These are phyloP conservation scores for Microctenopoma steveboyesi DNA, from an alignment of 2,797 vertebrate genomes.

Conservation along the genomic window DNA sequence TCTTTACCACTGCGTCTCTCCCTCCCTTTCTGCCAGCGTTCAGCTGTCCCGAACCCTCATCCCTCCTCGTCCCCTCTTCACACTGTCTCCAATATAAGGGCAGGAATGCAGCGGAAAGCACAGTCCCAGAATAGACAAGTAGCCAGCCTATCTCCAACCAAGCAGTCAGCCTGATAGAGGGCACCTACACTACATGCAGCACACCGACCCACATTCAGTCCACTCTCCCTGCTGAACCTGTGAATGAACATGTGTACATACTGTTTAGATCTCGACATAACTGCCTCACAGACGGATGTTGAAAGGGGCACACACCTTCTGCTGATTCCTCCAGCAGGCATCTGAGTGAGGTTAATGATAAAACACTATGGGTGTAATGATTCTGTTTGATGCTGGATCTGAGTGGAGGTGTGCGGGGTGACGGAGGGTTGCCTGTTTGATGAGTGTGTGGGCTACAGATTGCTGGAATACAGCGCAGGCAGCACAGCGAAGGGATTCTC, in stretches of 20 bases:
- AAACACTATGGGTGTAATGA: slow-evolving; percentile 42
- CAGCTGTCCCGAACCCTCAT: slow-evolving; percentile 75
- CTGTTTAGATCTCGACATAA: slow-evolving; percentile 38
- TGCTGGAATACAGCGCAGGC: slow-evolving; percentile 21
- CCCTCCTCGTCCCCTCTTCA: slow-evolving; percentile 10
- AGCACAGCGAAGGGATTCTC: slow-evolving; percentile 42
- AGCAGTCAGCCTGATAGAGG: slow-evolving; percentile 64
- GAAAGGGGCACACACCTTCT: slow-evolving; percentile 34
- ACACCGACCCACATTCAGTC: slow-evolving; percentile 30
- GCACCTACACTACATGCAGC: slow-evolving; percentile 52
- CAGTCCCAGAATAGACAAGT: slow-evolving; percentile 78
- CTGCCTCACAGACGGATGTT: slow-evolving; percentile 36
- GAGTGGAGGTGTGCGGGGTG: slow-evolving; percentile 52
- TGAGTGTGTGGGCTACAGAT: slow-evolving; percentile 56
- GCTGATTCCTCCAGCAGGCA: slow-evolving; percentile 39
- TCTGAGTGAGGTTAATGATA: slow-evolving; percentile 62
- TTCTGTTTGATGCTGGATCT: slow-evolving; percentile 65
- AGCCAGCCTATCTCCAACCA: slow-evolving; percentile 52
- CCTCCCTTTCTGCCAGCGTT: slow-evolving; percentile 42
- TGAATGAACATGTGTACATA: slow-evolving; percentile 34
- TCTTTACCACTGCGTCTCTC: slow-evolving; percentile 31
- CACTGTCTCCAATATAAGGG: slow-evolving; percentile 74
- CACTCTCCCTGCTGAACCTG: slow-evolving; percentile 13
- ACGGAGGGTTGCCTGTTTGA: slow-evolving; percentile 49
- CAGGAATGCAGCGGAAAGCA: slow-evolving; percentile 74